Evolutionary conservation across 2,888 invertebrate genomes (phyloP).

Genomic region (Tiphia femorata): DNA sequence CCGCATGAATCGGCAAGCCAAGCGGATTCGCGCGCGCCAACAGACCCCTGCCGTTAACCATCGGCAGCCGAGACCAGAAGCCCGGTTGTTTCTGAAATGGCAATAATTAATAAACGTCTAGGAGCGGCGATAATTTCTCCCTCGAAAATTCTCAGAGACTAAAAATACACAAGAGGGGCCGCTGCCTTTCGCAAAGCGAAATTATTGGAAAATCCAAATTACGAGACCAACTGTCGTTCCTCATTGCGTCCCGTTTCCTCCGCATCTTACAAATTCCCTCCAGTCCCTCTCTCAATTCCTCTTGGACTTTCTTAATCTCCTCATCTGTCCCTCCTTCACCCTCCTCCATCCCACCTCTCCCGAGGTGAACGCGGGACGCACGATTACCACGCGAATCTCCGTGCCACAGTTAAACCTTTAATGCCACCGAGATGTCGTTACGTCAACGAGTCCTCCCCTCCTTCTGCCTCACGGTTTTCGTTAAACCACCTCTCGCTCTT

Average conservation of each 20-base stretch:
- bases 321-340: not conserved
- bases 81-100: no score
- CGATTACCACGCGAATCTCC: constrained; percentile 1
- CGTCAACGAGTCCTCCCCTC: no score
- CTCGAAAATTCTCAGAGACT: no score
- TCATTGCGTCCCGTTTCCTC: not conserved
- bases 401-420: not conserved
- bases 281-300: not conserved
- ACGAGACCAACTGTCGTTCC: not conserved
- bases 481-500: constrained; percentile 4
- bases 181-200: not conserved
- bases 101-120: constrained; percentile 2
- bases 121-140: not conserved
- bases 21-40: not conserved
- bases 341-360: not conserved
- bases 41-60: no score
- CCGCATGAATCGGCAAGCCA: no score
- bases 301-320: not conserved
- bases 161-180: not conserved
- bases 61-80: no score
- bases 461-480: no score
- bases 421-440: constrained; percentile 1
- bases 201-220: not conserved
- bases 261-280: not conserved
- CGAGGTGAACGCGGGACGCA: not conserved